phyloP scores from a whole-genome alignment of 2,797 vertebrate species.

The Microhierax caerulescens region DNA sequence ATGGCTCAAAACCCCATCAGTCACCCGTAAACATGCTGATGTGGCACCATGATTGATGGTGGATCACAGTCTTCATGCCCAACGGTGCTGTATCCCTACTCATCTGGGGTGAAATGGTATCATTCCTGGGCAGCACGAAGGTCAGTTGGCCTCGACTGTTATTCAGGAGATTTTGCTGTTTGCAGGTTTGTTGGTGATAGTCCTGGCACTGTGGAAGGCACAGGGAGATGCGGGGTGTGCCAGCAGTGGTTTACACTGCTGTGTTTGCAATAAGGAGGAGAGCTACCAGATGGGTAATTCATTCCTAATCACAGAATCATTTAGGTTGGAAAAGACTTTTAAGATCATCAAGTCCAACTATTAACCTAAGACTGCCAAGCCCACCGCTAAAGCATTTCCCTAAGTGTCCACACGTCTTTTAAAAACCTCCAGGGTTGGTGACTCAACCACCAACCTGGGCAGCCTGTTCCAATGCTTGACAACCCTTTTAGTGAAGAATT shows the following conservation, averaged over 20 bases:
- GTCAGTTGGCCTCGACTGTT: neutral
- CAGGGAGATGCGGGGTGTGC: neutral
- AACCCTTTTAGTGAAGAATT: too few relatives aligned
- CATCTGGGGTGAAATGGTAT: neutral
- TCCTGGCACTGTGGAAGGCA: neutral
- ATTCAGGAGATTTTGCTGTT: neutral
- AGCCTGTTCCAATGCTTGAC: too few relatives aligned
- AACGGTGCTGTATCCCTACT: neutral
- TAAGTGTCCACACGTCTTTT: too few relatives aligned
- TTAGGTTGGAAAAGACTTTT: too few relatives aligned
- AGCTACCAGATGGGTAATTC: neutral
- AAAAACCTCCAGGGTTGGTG: too few relatives aligned
- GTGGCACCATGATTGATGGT: neutral
- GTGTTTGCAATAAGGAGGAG: neutral
- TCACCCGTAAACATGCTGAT: neutral
- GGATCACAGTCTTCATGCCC: neutral
- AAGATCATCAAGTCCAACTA: too few relatives aligned
- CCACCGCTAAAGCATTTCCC: too few relatives aligned
- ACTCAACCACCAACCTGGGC: too few relatives aligned
- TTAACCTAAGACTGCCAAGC: too few relatives aligned
- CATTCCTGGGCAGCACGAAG: neutral
- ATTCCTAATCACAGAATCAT: neutral
- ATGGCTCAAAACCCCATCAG: neutral
- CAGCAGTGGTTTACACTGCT: neutral
- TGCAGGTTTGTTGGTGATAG: neutral